phyloP scores from a whole-genome alignment of 2,113 vertebrate genomes.

The human (Homo sapiens) region GRCh38 chr1:92916501-92917000 shows the following conservation, averaged over 20 bases:
- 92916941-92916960: not conserved
- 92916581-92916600: too few species aligned
- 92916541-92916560: too few species aligned
- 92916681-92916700: not conserved
- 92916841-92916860: conserved; percentile 7
- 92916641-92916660: conserved; percentile 12
- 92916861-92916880: conserved; percentile 21
- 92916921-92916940: conserved; percentile 6
- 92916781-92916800: not conserved
- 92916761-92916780: not conserved
- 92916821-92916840: conserved; percentile 6
- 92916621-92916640: not conserved
- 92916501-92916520: too few species aligned
- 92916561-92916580: too few species aligned
- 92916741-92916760: not conserved
- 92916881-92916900: conserved; percentile 31
- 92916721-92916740: conserved; percentile 2
- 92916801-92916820: not conserved
- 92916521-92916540: too few species aligned
- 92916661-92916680: conserved; percentile 9
- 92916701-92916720: not conserved
- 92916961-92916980: conserved; percentile 41
- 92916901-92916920: not conserved
- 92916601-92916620: not conserved
- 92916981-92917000: not conserved